phyloP scores from a whole-genome alignment of 2,113 vertebrate species.

The Chaenocephalus aceratus region DNA sequence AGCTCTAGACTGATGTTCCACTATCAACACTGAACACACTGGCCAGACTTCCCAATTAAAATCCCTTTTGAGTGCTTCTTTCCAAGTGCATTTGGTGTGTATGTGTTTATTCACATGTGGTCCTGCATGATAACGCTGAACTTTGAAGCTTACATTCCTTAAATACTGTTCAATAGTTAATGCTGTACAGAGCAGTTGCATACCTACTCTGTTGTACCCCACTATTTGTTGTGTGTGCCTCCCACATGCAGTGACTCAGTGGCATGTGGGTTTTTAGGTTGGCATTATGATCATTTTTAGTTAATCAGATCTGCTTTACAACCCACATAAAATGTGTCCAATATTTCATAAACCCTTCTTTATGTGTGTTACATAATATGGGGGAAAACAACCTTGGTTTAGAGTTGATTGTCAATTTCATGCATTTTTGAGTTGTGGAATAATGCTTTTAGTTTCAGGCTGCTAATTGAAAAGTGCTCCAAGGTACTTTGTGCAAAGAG shows the following conservation, averaged over 20 bases:
- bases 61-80: conserved; percentile 9
- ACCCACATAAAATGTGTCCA: conserved; percentile 25
- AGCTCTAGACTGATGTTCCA: conserved; percentile 15
- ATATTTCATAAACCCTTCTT: conserved; percentile 28
- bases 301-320: conserved; percentile 54
- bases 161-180: conserved; percentile 20
- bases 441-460: conserved; percentile 40
- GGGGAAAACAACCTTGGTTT: not conserved
- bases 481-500: conserved; percentile 8
- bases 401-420: conserved; percentile 23
- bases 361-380: conserved; percentile 31
- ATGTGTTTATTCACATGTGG: conserved; percentile 23
- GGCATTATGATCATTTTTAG: conserved; percentile 54
- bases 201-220: conserved; percentile 29
- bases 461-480: conserved; percentile 30
- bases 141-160: not conserved
- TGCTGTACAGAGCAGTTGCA: conserved; percentile 14
- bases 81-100: conserved; percentile 1
- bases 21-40: conserved; percentile 34
- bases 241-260: conserved; percentile 65
- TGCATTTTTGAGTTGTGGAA: conserved; percentile 31
- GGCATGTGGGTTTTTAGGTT: conserved; percentile 41
- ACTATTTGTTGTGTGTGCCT: conserved; percentile 36
- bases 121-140: conserved; percentile 19
- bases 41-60: conserved; percentile 37